Evolutionary conservation across 2,113 vertebrate species (phyloP).

Genomic region (Panurus biarmicus): DNA sequence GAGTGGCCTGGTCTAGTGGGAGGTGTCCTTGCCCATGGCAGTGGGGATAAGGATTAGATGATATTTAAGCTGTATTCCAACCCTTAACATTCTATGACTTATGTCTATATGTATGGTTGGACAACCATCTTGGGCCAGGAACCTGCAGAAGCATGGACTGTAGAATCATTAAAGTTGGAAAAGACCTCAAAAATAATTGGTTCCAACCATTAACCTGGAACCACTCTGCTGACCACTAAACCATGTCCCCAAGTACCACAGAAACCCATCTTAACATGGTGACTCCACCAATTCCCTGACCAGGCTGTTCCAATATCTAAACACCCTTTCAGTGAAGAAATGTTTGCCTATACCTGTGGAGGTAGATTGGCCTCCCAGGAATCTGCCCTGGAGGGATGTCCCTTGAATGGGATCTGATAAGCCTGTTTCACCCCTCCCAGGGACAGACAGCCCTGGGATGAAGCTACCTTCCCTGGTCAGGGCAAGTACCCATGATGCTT

Average conservation of each 20-base stretch:
- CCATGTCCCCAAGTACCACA: background rate
- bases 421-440: no score
- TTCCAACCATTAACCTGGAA: background rate
- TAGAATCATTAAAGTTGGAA: background rate
- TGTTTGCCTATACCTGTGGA: no score
- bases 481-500: no score
- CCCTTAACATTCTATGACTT: background rate
- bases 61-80: background rate
- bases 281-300: background rate
- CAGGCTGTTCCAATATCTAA: background rate
- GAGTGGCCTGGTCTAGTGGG: background rate
- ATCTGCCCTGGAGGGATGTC: no score
- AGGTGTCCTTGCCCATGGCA: background rate
- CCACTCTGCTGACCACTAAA: background rate
- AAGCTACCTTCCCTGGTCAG: no score
- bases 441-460: no score
- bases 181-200: no score
- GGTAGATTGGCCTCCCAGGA: no score
- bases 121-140: fast-evolving
- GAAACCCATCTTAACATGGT: background rate
- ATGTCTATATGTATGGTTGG: background rate
- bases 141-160: background rate
- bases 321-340: background rate
- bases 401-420: no score
- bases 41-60: no score